Percentiles rank a stretch among this genome's conserved stretches.
Evolutionary conservation across 2,888 invertebrate species (phyloP).

Genomic region (Cataglyphis rosenhaueri): DNA sequence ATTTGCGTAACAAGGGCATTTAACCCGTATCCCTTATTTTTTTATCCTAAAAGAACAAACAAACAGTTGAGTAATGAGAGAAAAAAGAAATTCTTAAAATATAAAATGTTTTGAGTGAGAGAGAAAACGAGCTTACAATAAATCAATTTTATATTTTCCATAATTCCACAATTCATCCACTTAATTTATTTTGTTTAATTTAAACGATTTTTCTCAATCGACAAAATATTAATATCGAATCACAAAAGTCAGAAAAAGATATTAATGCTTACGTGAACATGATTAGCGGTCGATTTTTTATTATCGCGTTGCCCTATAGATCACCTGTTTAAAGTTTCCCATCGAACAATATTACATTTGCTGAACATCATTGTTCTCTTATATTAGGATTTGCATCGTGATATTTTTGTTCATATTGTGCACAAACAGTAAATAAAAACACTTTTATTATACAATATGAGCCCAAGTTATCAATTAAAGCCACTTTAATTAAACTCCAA

Average conservation of each 20-base stretch:
- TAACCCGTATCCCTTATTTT: constrained; percentile 67
- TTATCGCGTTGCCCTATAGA: neutral
- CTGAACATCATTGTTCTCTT: neutral
- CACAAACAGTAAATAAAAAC: too few relatives aligned
- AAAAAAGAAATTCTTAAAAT: neutral
- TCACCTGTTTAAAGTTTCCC: neutral
- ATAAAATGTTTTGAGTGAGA: neutral
- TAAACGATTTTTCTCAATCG: neutral
- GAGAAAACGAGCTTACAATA: neutral
- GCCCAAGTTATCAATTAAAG: too few relatives aligned
- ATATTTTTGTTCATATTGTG: too few relatives aligned
- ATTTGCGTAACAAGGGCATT: constrained; percentile 84
- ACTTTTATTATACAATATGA: too few relatives aligned
- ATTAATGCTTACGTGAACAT: constrained; percentile 18
- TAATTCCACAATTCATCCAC: neutral
- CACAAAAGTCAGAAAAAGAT: neutral
- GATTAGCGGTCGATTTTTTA: neutral
- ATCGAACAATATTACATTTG: neutral
- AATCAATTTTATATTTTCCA: neutral
- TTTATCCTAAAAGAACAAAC: constrained; percentile 3
- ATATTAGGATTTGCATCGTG: neutral
- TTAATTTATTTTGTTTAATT: neutral
- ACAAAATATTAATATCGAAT: neutral
- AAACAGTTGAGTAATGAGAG: neutral
- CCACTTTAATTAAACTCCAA: too few relatives aligned